phyloP scores from a whole-genome alignment of 2,888 invertebrate genomes.

The Dryadula phaetusa region DNA sequence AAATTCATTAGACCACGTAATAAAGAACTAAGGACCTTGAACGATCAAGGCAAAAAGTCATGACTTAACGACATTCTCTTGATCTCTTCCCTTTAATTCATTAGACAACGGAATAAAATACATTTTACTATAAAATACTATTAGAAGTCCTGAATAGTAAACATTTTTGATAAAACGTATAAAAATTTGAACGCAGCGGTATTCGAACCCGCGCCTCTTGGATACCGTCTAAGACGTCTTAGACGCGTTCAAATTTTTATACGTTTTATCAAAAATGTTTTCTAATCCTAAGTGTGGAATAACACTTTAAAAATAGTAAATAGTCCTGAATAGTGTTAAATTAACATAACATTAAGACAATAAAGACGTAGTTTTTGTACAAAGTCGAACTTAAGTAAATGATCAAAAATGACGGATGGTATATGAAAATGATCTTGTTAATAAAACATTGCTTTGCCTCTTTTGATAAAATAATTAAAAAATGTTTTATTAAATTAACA shows the following conservation, averaged over 20 bases:
- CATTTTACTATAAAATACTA: too few relatives aligned
- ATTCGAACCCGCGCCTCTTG: too few relatives aligned
- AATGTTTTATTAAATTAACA: conserved; percentile 6
- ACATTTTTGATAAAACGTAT: too few relatives aligned
- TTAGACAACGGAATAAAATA: not conserved
- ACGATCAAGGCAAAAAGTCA: conserved; percentile 57
- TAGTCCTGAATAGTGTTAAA: not conserved
- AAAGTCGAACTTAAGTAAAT: not conserved
- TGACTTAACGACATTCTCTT: conserved; percentile 65
- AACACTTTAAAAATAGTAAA: too few relatives aligned
- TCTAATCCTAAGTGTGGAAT: too few relatives aligned
- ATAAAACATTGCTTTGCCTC: not conserved
- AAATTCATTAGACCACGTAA: conserved; percentile 48
- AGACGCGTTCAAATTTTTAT: too few relatives aligned
- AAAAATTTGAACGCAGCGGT: too few relatives aligned
- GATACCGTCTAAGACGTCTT: too few relatives aligned
- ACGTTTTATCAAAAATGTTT: too few relatives aligned
- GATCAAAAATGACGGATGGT: not conserved
- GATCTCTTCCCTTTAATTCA: conserved; percentile 20
- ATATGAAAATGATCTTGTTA: not conserved
- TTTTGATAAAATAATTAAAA: not conserved
- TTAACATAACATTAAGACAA: not conserved
- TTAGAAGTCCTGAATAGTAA: too few relatives aligned
- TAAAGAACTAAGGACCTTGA: conserved; percentile 61
- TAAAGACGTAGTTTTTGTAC: not conserved